phyloP scores from a whole-genome alignment of 2,797 vertebrate species.

The Danio kyathit region DNA sequence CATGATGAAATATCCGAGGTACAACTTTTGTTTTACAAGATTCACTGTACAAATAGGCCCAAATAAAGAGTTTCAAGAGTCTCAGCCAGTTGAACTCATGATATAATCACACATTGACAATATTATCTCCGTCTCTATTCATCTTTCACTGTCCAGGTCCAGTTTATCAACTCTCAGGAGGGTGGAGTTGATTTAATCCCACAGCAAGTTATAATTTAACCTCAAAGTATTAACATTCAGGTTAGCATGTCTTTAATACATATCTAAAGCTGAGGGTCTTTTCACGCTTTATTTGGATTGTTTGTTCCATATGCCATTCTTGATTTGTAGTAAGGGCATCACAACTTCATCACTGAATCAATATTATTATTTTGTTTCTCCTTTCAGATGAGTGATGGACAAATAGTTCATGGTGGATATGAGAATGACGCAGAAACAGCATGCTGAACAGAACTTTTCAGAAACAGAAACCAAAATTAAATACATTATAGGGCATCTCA shows the following conservation, averaged over 20 bases:
- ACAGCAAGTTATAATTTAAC: conserved; percentile 92
- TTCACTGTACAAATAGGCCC: background rate
- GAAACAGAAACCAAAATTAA: too few species aligned
- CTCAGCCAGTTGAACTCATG: background rate
- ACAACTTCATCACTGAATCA: background rate
- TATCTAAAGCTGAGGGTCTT: background rate
- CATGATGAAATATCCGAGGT: conserved; percentile 90
- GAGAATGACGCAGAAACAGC: conserved; percentile 90
- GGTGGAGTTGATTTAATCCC: conserved; percentile 87
- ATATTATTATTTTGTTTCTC: background rate
- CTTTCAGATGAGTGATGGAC: conserved; percentile 89
- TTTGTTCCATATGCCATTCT: too few species aligned
- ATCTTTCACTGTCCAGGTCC: conserved; percentile 79
- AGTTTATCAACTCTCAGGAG: conserved; percentile 96
- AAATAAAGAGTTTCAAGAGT: background rate
- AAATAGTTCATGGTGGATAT: conserved; percentile 93
- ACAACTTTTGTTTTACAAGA: background rate
- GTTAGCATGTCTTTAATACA: conserved; percentile 70
- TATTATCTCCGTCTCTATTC: background rate
- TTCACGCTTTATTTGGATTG: background rate
- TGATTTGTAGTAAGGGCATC: too few species aligned
- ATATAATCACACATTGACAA: background rate
- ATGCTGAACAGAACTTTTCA: conserved; percentile 75
- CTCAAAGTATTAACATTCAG: conserved; percentile 95
- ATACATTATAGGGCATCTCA: too few species aligned